Evolutionary conservation across 2,113 vertebrate genomes (phyloP), one percentile per base, ranked within the genome.

Genomic region (Lynx canadensis): DNA sequence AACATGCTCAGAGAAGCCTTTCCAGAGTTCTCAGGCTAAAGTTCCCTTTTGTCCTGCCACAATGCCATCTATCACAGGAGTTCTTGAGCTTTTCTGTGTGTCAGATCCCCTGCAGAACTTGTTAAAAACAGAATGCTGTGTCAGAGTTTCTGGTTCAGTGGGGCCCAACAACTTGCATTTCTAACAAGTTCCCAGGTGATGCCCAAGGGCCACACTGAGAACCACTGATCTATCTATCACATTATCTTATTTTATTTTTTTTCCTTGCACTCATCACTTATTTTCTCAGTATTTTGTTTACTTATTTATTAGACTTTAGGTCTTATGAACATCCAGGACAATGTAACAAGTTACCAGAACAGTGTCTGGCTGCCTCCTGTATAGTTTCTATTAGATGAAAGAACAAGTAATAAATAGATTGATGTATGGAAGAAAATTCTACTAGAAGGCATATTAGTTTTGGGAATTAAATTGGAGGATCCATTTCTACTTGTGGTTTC

Each of bases 401-500:
- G 78, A 88, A 65, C 23, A 65, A 81, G 88, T 68, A 88, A 86
- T 60, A 7, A 86, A 74, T 68, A 41, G 31, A 2, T 33, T 93
- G 87, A 89, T 79, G 38, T 85, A 48, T 15, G 45, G 41, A 69
- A 94, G 21, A 9, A 73, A 78, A 81, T 93, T 92, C 23, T 84
- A 79, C 25, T 41, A 52, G 52, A 94, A 94, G 45, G 27, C 3
- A 79, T 4, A 27, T 48, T 68, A 45, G 21, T 7, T 79, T 88
- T 45, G 36, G 57, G 16, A 60, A 19, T n/a, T 83, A 74, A 95
- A 45, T 69, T 86, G 21, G 50, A 76, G 13, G n/a, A 81, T 78
- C 38, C 2, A 33, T 81, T 97, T 95, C 84, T 79, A 92, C 23
- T 79, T 63, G 25, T 93, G 41, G 4, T 69, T 96, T 92, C 38